A percentile compares a stretch with the other conserved stretches of the same genome.
phyloP scores from a whole-genome alignment of 2,113 vertebrate genomes.

The Sapayoa aenigma region DNA sequence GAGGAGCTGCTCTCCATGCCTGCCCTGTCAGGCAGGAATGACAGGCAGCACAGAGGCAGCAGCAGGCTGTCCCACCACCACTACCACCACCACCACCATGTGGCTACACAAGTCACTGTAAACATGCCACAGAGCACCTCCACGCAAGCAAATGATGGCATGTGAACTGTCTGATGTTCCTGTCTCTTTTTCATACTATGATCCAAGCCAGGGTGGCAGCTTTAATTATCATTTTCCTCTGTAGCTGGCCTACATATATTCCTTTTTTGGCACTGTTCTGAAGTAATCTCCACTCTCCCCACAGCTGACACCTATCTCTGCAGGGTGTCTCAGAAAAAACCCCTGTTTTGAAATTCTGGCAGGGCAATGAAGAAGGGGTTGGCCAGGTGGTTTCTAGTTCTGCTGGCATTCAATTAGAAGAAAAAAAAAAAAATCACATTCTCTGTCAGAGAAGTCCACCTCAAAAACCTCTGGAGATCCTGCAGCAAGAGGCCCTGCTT shows the following conservation, averaged over 20 bases:
- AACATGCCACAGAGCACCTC: accelerated
- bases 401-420: background rate
- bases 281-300: background rate
- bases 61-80: background rate
- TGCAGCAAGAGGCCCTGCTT: background rate
- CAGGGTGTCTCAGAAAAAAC: background rate
- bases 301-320: background rate
- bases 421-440: background rate
- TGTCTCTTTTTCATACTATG: background rate
- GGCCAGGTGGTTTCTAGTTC: background rate
- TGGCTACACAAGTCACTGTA: background rate
- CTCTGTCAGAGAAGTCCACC: background rate
- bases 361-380: background rate
- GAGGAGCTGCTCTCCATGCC: background rate
- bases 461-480: background rate
- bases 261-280: background rate
- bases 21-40: accelerated
- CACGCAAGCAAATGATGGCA: background rate
- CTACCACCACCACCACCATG: background rate
- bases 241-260: background rate
- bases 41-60: background rate
- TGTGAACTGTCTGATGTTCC: background rate
- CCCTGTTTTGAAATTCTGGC: background rate
- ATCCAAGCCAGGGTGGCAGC: background rate
- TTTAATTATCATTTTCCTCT: background rate